Evolutionary conservation across 2,113 vertebrate species (phyloP), one percentile per base, ranked within the genome.

Genomic region (Sciurus niger): DNA sequence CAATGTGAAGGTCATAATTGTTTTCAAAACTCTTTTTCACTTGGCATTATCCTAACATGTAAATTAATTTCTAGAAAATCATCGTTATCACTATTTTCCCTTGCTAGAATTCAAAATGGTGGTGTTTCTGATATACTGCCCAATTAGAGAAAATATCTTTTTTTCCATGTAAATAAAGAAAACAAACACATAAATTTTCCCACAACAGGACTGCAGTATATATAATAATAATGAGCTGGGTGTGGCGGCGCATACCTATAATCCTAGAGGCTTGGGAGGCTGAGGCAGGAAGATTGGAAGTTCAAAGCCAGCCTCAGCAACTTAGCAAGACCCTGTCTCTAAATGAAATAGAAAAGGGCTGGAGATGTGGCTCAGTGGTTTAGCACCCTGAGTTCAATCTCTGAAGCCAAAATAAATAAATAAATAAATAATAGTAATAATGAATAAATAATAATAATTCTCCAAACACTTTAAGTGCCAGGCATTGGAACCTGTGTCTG

Each of bases 11-110:
- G 72, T 82, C 25, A 51, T 43, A 8, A 22, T 12, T 82, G 2
- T 68, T 91, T 43, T 79, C 53, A 79, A 43, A 79, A 40, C 79
- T 85, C 24, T 10, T 55, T 94, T 77, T 48, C 8, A 43, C 37
- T 92, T 80, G 72, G 9, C 14, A 32, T 80, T 40, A 84, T 86
- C 13, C n/a, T 85, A 94, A 58, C 20, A 63, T 25, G 20, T 77
- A 43, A 92, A 86, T 73, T 37, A 90, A 76, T 55, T 87, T 51
- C 34, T 43, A 77, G 68, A 90, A 95, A 89, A 92, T 90, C 40
- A 89, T 76, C 79, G 4, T 55, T 85, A 89, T 76, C 79, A 4
- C 48, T 85, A 76, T 72, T 73, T 94, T 58, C 10, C 28, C 72
- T 94, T 43, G 37, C 46, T 90, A 68, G 51, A 74, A 67, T 86